phyloP scores from a whole-genome alignment of 1,140 invertebrate species.

The Papilio polytes region DNA sequence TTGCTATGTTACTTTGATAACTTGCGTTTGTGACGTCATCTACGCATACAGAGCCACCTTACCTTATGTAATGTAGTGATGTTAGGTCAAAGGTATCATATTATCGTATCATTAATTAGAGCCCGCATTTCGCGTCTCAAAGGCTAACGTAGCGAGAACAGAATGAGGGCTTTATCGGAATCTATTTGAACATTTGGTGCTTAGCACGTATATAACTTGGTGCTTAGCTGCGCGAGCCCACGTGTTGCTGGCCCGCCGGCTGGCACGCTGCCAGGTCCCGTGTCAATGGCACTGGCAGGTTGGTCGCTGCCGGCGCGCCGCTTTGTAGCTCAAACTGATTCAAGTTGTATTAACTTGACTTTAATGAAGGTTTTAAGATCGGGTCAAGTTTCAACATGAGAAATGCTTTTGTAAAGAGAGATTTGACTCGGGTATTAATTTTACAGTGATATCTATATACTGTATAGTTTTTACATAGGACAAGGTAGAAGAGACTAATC shows the following conservation, averaged over 20 bases:
- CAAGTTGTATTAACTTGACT: constrained; percentile 20
- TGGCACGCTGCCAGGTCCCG: background rate
- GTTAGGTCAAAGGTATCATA: background rate
- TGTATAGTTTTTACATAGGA: background rate
- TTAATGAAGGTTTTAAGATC: constrained; percentile 16
- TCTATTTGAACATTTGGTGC: constrained; percentile 1
- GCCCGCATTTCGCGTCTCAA: background rate
- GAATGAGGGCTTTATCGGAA: background rate
- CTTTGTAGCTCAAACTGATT: background rate
- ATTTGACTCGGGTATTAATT: background rate
- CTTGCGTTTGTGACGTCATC: too few species aligned
- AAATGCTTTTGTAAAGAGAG: background rate
- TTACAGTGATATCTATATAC: background rate
- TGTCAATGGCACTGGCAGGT: background rate
- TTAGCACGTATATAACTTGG: background rate
- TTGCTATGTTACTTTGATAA: background rate
- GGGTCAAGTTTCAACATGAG: background rate
- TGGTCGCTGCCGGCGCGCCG: background rate
- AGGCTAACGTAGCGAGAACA: background rate
- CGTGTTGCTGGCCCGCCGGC: background rate
- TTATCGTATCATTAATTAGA: background rate
- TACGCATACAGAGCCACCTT: too few species aligned
- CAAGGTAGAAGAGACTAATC: too few species aligned
- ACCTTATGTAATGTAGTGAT: too few species aligned
- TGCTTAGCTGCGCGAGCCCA: background rate